Evolutionary conservation across 2,888 invertebrate species (phyloP).

Genomic region (Drosophila anomelani): DNA sequence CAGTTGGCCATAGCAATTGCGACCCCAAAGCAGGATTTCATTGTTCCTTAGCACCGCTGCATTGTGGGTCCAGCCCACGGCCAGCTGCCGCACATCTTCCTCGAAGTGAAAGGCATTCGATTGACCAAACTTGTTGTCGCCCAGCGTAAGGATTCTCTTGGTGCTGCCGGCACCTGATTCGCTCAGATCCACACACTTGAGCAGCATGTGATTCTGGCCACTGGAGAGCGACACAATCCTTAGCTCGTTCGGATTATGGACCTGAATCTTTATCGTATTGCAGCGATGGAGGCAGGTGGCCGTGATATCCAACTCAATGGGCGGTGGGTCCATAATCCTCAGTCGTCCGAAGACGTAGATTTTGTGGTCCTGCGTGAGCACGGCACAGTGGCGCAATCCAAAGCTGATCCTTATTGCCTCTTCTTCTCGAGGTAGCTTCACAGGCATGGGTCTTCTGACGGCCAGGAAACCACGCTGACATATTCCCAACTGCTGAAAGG

Average conservation of each 20-base stretch:
- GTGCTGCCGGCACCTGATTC: slow-evolving; percentile 53
- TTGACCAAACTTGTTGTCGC: slow-evolving; percentile 94
- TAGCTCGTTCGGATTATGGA: slow-evolving; percentile 77
- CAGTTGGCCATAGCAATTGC: slow-evolving; percentile 92
- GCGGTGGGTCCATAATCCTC: slow-evolving; percentile 76
- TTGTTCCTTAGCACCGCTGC: slow-evolving; percentile 88
- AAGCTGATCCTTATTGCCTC: slow-evolving; percentile 71
- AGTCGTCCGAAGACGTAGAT: slow-evolving; percentile 83
- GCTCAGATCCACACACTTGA: slow-evolving; percentile 65
- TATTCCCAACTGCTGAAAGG: slow-evolving; percentile 91
- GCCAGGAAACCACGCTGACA: slow-evolving; percentile 84
- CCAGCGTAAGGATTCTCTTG: slow-evolving; percentile 88
- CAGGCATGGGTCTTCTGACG: slow-evolving; percentile 80
- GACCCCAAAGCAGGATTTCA: slow-evolving; percentile 90
- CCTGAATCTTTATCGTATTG: slow-evolving; percentile 76
- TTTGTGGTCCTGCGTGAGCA: slow-evolving; percentile 80
- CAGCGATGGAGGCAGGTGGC: slow-evolving; percentile 78
- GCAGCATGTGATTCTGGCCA: slow-evolving; percentile 91
- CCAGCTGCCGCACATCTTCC: slow-evolving; percentile 86
- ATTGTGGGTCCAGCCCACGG: slow-evolving; percentile 92
- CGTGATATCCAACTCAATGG: slow-evolving; percentile 78
- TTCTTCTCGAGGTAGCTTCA: slow-evolving; percentile 81
- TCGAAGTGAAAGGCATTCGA: slow-evolving; percentile 86
- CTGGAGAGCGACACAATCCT: slow-evolving; percentile 88
- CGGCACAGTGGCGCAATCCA: slow-evolving; percentile 82